Percentiles rank a stretch among this genome's conserved stretches.
Conservation (phyloP, 2,888 invertebrate species). For the Meliscaeva auricollis region DNA sequence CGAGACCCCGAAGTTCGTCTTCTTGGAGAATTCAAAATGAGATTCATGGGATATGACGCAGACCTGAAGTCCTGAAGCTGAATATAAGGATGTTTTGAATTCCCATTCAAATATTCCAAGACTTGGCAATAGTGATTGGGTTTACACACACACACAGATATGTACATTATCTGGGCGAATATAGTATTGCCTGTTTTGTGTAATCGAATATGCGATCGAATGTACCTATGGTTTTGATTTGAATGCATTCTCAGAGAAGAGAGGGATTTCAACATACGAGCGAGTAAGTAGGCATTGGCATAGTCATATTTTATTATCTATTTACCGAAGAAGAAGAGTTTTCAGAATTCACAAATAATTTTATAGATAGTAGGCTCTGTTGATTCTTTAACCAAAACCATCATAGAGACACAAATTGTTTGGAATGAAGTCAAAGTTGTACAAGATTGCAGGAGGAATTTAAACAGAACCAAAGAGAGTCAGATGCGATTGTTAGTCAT, state of each 20-base stretch:
- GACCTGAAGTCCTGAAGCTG: slow-evolving; percentile 26
- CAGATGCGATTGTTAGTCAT: neutral
- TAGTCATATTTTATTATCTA: too few species aligned
- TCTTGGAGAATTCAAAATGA: slow-evolving; percentile 57
- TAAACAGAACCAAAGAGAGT: neutral
- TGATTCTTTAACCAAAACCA: neutral
- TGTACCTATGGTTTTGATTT: slow-evolving; percentile 53
- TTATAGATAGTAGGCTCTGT: neutral
- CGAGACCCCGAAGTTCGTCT: neutral
- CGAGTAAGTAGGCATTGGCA: neutral
- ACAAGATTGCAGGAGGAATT: neutral
- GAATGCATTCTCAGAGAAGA: neutral
- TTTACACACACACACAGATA: neutral
- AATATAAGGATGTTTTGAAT: slow-evolving; percentile 52
- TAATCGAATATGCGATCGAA: slow-evolving; percentile 52
- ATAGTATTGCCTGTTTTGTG: slow-evolving; percentile 47
- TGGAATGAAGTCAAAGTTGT: neutral
- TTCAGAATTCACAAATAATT: slow-evolving; percentile 21
- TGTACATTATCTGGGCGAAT: neutral
- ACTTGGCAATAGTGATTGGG: neutral
- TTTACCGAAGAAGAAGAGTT: neutral
- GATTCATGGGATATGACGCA: slow-evolving; percentile 68
- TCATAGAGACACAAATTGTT: neutral
- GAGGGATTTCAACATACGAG: neutral
- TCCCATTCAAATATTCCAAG: slow-evolving; percentile 47